A percentile compares a stretch with the other conserved stretches of the same genome.
Conservation (phyloP, 2,888 invertebrate genomes). For the Drosophila lacicola region DNA sequence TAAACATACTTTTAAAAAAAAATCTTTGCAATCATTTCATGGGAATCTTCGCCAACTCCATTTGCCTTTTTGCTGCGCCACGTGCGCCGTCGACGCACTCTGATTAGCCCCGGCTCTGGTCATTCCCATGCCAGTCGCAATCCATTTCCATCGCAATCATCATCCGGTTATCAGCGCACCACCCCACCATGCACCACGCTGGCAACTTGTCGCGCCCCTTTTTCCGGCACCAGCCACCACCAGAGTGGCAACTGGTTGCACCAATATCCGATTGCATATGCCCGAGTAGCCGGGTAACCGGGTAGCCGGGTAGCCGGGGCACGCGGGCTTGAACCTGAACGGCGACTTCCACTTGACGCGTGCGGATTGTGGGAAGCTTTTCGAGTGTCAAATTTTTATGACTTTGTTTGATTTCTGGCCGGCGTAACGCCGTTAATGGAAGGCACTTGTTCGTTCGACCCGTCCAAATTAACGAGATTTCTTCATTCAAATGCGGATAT, state of each 20-base stretch:
- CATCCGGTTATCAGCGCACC: conserved; percentile 38
- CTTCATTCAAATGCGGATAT: background rate
- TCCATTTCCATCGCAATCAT: conserved; percentile 18
- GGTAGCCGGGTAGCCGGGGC: too few relatives aligned
- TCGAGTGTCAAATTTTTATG: conserved; percentile 80
- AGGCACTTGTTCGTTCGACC: conserved; percentile 74
- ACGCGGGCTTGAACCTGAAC: background rate
- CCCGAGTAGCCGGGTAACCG: background rate
- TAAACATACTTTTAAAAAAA: conserved; percentile 62
- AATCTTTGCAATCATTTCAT: conserved; percentile 67
- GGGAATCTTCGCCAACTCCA: conserved; percentile 59
- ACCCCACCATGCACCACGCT: conserved; percentile 32
- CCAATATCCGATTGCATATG: conserved; percentile 74
- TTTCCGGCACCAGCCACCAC: conserved; percentile 26
- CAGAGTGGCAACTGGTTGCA: conserved; percentile 45
- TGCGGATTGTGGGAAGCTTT: conserved; percentile 73
- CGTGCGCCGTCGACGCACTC: conserved; percentile 78
- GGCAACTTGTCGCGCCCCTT: conserved; percentile 20
- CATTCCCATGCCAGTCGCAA: conserved; percentile 8
- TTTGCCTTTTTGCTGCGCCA: conserved; percentile 60
- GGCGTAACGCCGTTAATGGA: conserved; percentile 76
- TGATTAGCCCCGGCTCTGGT: conserved; percentile 72
- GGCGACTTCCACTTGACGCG: conserved; percentile 65
- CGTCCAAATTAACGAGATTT: conserved; percentile 68
- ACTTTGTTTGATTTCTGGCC: conserved; percentile 78